Evolutionary conservation across 1,140 invertebrate species (phyloP).

Genomic region (Agraylea sexmaculata): DNA sequence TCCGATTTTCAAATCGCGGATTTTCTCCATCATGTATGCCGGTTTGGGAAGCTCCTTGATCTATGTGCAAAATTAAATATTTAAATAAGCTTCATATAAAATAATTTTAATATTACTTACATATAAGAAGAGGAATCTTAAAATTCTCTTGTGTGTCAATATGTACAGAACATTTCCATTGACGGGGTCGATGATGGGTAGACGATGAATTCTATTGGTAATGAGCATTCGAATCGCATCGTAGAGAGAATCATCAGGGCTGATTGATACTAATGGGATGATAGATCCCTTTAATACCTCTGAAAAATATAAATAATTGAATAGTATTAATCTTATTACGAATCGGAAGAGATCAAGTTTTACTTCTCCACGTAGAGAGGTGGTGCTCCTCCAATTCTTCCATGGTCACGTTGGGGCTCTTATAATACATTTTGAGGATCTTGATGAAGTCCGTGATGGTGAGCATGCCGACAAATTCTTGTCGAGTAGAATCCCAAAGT

Average conservation of each 20-base stretch:
- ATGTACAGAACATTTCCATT: constrained; percentile 99
- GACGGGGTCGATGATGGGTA: constrained; percentile 89
- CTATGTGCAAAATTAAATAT: no score
- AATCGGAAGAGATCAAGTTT: constrained; percentile 29
- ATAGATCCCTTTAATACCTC: constrained; percentile 70
- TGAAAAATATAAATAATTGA: constrained; percentile 33
- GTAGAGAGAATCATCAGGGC: constrained; percentile 78
- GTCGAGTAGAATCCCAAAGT: constrained; percentile 86
- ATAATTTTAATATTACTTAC: constrained; percentile 57
- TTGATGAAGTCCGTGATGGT: constrained; percentile 99
- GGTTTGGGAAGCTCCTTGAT: constrained; percentile 92
- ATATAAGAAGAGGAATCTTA: constrained; percentile 96
- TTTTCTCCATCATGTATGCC: constrained; percentile 74
- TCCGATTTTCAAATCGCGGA: constrained; percentile 85
- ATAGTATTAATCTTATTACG: neutral
- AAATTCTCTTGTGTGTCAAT: constrained; percentile 95
- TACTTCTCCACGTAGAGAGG: constrained; percentile 87
- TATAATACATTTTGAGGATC: constrained; percentile 96
- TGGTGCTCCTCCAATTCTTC: constrained; percentile 96
- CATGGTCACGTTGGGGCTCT: constrained; percentile 79
- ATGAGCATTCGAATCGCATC: constrained; percentile 89
- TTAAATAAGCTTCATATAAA: neutral
- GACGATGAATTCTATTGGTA: constrained; percentile 87
- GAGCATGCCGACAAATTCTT: constrained; percentile 92
- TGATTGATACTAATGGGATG: constrained; percentile 73